Evolutionary conservation across 2,113 vertebrate species (phyloP).

Genomic region (Mirounga angustirostris): DNA sequence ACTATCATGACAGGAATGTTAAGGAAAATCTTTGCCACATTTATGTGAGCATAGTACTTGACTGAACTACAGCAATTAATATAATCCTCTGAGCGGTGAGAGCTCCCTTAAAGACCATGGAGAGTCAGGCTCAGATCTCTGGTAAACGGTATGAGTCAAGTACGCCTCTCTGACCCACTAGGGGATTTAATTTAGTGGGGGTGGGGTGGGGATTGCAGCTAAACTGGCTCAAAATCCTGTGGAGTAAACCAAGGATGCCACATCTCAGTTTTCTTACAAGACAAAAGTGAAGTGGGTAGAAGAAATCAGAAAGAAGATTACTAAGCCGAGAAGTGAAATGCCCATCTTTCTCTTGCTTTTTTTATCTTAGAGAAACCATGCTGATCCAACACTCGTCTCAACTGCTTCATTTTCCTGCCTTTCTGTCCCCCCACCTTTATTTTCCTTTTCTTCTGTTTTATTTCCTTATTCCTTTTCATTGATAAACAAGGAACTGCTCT

Average conservation of each 20-base stretch:
- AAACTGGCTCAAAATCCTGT: background rate
- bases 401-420: background rate
- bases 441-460: background rate
- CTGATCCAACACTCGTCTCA: background rate
- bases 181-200: background rate
- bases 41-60: background rate
- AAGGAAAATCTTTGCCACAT: background rate
- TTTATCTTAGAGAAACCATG: background rate
- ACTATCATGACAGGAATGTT: background rate
- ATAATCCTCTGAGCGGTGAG: background rate
- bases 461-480: background rate
- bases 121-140: background rate
- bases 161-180: background rate
- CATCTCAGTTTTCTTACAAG: background rate
- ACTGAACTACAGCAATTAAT: background rate
- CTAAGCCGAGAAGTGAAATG: background rate
- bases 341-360: background rate
- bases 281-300: background rate
- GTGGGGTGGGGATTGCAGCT: background rate
- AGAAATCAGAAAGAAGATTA: background rate
- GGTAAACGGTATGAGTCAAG: background rate
- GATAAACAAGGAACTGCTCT: background rate
- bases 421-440: background rate
- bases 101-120: background rate
- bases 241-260: background rate